Percentiles rank a stretch among this genome's conserved stretches.
phyloP scores from a whole-genome alignment of 53 echinoderm and acorn worm genomes.

The Crossaster papposus region DNA sequence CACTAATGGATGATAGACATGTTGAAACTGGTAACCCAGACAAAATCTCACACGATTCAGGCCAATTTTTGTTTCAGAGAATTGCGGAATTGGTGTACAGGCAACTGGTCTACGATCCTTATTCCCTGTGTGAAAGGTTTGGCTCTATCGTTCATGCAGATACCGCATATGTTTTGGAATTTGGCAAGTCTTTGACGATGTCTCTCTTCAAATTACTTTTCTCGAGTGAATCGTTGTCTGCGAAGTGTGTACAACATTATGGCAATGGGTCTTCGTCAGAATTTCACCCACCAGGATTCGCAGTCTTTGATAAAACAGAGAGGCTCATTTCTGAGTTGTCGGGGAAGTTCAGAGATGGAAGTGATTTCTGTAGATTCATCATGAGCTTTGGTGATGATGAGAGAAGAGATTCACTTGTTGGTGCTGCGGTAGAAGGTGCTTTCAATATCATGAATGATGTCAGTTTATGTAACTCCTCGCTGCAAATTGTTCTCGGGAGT shows the following conservation, averaged over 20 bases:
- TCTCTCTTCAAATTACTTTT: neutral
- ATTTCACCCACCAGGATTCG: neutral
- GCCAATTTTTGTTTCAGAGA: neutral
- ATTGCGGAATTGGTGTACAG: neutral
- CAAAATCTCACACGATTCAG: neutral
- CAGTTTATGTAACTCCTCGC: conserved; percentile 32
- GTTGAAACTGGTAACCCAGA: neutral
- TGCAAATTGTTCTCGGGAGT: neutral
- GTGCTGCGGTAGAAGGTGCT: conserved; percentile 7
- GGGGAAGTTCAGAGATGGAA: conserved; percentile 16
- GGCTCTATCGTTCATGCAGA: neutral
- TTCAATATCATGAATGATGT: conserved; percentile 31
- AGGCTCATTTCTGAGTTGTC: neutral
- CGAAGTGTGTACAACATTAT: neutral
- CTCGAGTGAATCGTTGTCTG: neutral
- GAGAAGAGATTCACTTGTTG: neutral
- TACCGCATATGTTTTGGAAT: conserved; percentile 17
- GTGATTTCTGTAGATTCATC: conserved; percentile 21
- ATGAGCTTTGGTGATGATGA: conserved; percentile 20
- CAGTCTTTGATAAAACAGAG: neutral
- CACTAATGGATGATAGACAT: neutral
- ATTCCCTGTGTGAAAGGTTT: neutral
- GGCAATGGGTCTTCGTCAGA: neutral
- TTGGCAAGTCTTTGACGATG: neutral
- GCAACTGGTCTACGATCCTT: neutral